These are phyloP conservation scores for Zaprionus tsacasi DNA, from an alignment of 1,140 invertebrate species.

Conservation along the genomic window DNA sequence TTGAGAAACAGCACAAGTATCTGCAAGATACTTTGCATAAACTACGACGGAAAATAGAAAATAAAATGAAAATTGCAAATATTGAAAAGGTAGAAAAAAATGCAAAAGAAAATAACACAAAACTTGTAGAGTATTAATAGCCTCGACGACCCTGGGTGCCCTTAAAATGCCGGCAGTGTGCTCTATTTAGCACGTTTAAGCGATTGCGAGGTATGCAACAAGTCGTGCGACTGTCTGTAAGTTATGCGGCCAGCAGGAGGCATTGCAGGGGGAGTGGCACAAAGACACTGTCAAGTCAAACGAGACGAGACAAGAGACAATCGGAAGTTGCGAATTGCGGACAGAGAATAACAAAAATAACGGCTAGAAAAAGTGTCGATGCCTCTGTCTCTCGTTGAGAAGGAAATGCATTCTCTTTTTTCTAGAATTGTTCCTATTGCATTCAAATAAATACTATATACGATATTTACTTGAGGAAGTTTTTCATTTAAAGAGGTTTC, in stretches of 20 bases:
- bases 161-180: slow-evolving; percentile 71
- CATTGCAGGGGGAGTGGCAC: background rate
- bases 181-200: slow-evolving; percentile 53
- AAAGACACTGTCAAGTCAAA: slow-evolving; percentile 21
- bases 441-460: background rate
- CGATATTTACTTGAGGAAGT: background rate
- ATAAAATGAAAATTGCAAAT: slow-evolving; percentile 48
- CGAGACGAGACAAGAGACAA: slow-evolving; percentile 33
- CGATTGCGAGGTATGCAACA: slow-evolving; percentile 27
- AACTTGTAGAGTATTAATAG: slow-evolving; percentile 69
- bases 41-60: slow-evolving; percentile 65
- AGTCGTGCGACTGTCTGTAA: slow-evolving; percentile 38
- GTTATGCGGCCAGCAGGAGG: slow-evolving; percentile 62
- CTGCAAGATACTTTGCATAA: slow-evolving; percentile 35
- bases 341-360: slow-evolving; percentile 21
- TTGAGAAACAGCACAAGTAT: slow-evolving; percentile 10
- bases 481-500: background rate
- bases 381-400: background rate
- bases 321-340: slow-evolving; percentile 39
- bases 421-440: slow-evolving; percentile 17
- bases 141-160: slow-evolving; percentile 71
- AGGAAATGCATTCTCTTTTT: slow-evolving; percentile 28
- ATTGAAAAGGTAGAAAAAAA: slow-evolving; percentile 29
- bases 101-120: slow-evolving; percentile 21
- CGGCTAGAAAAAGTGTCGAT: slow-evolving; percentile 34